A percentile compares a stretch with the other conserved stretches of the same genome.
phyloP scores from a whole-genome alignment of 2,888 invertebrate genomes.

The Hirtodrosophila alboralis region DNA sequence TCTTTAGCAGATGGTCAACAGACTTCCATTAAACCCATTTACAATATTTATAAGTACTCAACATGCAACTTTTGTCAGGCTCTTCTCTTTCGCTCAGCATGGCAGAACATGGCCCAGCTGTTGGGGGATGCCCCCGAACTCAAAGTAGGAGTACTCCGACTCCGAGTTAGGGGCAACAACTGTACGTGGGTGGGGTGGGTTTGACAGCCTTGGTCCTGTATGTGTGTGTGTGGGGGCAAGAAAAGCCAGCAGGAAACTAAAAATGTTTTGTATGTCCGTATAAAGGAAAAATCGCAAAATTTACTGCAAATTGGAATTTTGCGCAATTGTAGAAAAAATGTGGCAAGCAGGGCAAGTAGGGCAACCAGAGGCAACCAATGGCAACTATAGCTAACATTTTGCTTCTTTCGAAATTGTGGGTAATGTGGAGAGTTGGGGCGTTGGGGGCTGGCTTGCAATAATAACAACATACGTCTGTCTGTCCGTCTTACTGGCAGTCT shows the following conservation, averaged over 20 bases:
- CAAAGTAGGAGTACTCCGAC: neutral
- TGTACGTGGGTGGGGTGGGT: constrained; percentile 43
- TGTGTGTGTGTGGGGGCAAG: constrained; percentile 36
- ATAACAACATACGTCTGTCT: constrained; percentile 62
- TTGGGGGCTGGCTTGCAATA: constrained; percentile 53
- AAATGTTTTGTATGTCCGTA: constrained; percentile 80
- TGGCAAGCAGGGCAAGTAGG: constrained; percentile 45
- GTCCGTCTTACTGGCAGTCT: constrained; percentile 37
- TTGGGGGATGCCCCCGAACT: neutral
- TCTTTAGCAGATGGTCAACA: constrained; percentile 49
- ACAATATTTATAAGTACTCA: constrained; percentile 54
- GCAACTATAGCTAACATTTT: constrained; percentile 52
- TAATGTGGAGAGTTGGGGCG: neutral
- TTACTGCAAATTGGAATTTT: constrained; percentile 83
- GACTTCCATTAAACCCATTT: constrained; percentile 47
- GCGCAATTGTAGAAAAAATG: constrained; percentile 79
- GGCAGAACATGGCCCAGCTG: constrained; percentile 8
- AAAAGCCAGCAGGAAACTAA: constrained; percentile 78
- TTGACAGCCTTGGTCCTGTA: constrained; percentile 2
- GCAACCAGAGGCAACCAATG: constrained; percentile 24
- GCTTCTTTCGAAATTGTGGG: no score
- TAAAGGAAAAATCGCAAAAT: constrained; percentile 82
- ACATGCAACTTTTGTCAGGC: constrained; percentile 42
- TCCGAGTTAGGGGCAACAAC: constrained; percentile 37
- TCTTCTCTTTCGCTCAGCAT: neutral